Evolutionary conservation across 2,797 vertebrate genomes (phyloP).

Genomic region (Smutsia gigantea): DNA sequence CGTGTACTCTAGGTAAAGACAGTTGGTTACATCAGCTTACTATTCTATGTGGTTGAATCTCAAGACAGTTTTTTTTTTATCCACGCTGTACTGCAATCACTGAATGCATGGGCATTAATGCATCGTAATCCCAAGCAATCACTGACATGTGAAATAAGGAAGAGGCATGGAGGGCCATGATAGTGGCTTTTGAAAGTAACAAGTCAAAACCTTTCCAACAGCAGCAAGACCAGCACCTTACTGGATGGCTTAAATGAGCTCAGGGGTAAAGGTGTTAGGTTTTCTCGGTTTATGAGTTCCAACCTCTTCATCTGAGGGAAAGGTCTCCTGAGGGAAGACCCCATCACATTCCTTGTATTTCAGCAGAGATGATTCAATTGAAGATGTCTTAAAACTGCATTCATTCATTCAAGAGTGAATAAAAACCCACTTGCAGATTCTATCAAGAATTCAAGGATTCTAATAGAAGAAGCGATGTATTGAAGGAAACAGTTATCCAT

Average conservation of each 20-base stretch:
- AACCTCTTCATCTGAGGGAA: not conserved
- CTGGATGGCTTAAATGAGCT: not conserved
- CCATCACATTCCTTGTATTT: not conserved
- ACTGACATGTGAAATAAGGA: not conserved
- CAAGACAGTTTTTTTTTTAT: not conserved
- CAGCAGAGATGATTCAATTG: not conserved
- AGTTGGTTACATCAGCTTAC: not conserved
- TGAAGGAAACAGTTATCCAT: not conserved
- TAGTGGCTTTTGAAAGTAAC: not conserved
- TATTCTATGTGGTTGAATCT: not conserved
- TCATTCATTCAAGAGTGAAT: not conserved
- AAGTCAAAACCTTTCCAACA: not conserved
- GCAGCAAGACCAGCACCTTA: fast-evolving
- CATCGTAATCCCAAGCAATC: not conserved
- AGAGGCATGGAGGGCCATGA: not conserved
- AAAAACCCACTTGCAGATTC: not conserved
- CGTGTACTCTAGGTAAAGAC: not conserved
- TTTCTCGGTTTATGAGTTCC: not conserved
- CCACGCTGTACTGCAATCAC: not conserved
- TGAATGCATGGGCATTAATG: not conserved
- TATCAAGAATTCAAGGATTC: not conserved
- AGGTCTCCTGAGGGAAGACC: not conserved
- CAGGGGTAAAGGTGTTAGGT: not conserved
- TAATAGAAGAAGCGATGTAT: not conserved
- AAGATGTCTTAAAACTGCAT: not conserved